These are phyloP conservation scores for Bimastos eiseni DNA, from an alignment of 2,888 invertebrate species.

Conservation along the genomic window DNA sequence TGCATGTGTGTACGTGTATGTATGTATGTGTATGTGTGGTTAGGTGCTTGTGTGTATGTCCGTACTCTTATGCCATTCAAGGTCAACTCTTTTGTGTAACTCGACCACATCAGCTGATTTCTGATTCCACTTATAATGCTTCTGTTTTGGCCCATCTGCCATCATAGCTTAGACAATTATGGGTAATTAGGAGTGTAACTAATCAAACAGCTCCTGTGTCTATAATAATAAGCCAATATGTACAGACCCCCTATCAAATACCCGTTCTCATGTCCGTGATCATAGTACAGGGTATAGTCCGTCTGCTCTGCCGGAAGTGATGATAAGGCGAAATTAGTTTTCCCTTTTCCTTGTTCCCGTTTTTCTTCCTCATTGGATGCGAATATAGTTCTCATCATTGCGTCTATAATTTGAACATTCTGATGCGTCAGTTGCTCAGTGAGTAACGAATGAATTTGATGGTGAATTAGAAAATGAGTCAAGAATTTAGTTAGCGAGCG, in stretches of 20 bases:
- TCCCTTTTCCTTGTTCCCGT: background rate
- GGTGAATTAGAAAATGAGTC: too few relatives aligned
- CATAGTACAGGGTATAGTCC: too few relatives aligned
- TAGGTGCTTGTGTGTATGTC: too few relatives aligned
- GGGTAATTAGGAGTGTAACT: background rate
- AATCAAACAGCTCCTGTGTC: background rate
- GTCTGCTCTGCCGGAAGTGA: too few relatives aligned
- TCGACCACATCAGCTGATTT: background rate
- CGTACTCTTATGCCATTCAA: too few relatives aligned
- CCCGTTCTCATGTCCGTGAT: background rate
- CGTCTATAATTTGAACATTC: background rate
- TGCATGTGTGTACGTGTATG: too few relatives aligned
- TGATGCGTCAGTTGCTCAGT: background rate
- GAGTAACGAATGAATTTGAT: too few relatives aligned
- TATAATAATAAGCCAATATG: background rate
- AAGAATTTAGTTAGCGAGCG: too few relatives aligned
- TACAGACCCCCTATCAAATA: too few relatives aligned
- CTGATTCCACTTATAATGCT: background rate
- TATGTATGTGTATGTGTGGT: too few relatives aligned
- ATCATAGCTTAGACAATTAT: background rate
- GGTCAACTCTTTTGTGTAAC: background rate
- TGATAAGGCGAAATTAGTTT: background rate
- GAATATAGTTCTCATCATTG: too few relatives aligned
- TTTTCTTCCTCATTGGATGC: background rate
- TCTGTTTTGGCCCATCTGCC: background rate